phyloP scores from a whole-genome alignment of 2,797 vertebrate genomes.

The Glyptemys insculpta region DNA sequence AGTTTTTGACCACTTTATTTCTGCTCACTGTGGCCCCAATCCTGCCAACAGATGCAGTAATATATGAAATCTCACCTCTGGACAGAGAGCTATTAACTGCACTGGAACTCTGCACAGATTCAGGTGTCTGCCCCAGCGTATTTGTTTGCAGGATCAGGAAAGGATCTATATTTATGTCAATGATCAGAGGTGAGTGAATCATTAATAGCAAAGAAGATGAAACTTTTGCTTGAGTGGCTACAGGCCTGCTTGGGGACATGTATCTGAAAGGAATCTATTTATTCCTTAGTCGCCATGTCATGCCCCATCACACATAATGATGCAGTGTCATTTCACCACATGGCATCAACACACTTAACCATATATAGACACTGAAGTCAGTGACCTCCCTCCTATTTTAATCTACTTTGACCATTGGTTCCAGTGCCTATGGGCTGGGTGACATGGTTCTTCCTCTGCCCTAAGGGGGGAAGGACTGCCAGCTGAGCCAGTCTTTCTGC shows the following conservation, averaged over 20 bases:
- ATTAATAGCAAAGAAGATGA: background rate
- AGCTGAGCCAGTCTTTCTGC: background rate
- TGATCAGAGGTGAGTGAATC: background rate
- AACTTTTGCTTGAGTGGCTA: background rate
- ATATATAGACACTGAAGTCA: background rate
- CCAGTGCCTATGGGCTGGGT: background rate
- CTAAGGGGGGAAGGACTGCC: background rate
- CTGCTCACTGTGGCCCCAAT: background rate
- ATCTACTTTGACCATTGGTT: background rate
- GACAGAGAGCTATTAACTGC: background rate
- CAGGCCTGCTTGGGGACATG: background rate
- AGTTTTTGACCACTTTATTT: constrained; percentile 30
- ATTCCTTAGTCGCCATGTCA: background rate
- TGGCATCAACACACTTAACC: rapidly evolving
- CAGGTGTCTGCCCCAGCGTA: background rate
- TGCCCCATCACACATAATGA: background rate
- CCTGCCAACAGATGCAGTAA: background rate
- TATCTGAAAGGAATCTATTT: too few species aligned
- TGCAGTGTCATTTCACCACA: background rate
- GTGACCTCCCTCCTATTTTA: background rate
- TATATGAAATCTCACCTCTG: background rate
- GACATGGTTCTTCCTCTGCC: background rate
- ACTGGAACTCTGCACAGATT: rapidly evolving
- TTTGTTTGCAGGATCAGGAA: background rate
- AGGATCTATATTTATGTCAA: background rate